phyloP scores from a whole-genome alignment of 1,140 invertebrate genomes.

The Druon quercuslanigerum region DNA sequence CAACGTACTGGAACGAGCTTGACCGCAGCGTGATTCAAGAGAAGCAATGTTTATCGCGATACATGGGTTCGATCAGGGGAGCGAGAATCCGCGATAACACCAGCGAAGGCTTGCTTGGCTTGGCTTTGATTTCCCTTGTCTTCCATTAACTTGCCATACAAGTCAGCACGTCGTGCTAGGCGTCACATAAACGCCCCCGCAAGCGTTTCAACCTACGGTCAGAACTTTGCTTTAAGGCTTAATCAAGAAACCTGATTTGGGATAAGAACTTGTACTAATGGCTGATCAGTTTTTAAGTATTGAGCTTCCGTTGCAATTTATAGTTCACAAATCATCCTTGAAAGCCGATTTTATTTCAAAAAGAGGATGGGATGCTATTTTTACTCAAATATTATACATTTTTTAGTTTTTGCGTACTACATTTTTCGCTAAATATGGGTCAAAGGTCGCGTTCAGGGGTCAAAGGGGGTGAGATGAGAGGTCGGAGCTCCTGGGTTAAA shows the following conservation, averaged over 20 bases:
- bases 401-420: too few relatives aligned
- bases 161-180: conserved; percentile 1
- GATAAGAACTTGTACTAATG: conserved; percentile 17
- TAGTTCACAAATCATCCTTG: not conserved
- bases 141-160: conserved; percentile 28
- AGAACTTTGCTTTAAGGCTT: conserved; percentile 21
- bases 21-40: not conserved
- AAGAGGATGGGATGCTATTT: too few relatives aligned
- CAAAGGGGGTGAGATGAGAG: too few relatives aligned
- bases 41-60: not conserved
- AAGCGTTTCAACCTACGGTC: not conserved
- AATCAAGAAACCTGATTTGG: conserved; percentile 5
- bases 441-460: too few relatives aligned
- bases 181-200: not conserved
- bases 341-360: not conserved
- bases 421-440: too few relatives aligned
- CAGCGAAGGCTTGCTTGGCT: not conserved
- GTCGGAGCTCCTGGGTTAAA: too few relatives aligned
- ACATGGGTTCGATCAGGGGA: not conserved
- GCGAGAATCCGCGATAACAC: not conserved
- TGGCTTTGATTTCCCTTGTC: conserved; percentile 18
- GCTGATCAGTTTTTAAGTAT: not conserved
- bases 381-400: too few relatives aligned
- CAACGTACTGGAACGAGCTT: not conserved
- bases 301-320: not conserved